Evolutionary conservation across 2,797 vertebrate species (phyloP).

Genomic region (Centropyge bicolor): DNA sequence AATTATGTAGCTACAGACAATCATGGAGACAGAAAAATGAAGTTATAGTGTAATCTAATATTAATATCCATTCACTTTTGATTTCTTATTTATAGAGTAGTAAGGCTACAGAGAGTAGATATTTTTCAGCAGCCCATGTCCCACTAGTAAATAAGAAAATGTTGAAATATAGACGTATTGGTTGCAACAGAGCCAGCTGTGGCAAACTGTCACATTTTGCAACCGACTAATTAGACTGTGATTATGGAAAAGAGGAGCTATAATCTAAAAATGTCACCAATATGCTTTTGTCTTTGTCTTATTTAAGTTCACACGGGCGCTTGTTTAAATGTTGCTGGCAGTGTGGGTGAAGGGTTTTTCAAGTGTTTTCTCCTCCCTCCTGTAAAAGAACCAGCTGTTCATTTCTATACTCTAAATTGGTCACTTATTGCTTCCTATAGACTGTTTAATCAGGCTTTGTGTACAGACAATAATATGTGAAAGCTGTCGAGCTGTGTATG

Average conservation of each 20-base stretch:
- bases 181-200: slow-evolving; percentile 54
- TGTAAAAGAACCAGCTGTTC: slow-evolving; percentile 39
- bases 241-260: slow-evolving; percentile 52
- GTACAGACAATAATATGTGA: slow-evolving; percentile 13
- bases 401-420: slow-evolving; percentile 12
- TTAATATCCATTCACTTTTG: neutral
- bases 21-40: slow-evolving; percentile 15
- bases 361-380: slow-evolving; percentile 6
- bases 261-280: slow-evolving; percentile 61
- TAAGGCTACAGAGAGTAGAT: neutral
- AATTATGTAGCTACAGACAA: neutral
- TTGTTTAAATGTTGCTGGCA: slow-evolving; percentile 37
- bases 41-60: neutral
- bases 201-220: slow-evolving; percentile 41
- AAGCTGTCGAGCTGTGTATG: slow-evolving; percentile 1
- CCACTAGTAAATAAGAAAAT: slow-evolving; percentile 16
- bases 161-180: slow-evolving; percentile 31
- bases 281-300: slow-evolving; percentile 50
- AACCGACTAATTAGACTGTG: slow-evolving; percentile 47
- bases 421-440: slow-evolving; percentile 3
- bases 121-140: slow-evolving; percentile 9
- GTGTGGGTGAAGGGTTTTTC: slow-evolving; percentile 2
- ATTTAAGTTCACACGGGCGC: slow-evolving; percentile 33
- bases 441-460: slow-evolving; percentile 7
- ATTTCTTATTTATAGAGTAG: neutral